Base-by-base conservation (phyloP, 2,113 vertebrate genomes). In the Gymnarchus niloticus region DNA sequence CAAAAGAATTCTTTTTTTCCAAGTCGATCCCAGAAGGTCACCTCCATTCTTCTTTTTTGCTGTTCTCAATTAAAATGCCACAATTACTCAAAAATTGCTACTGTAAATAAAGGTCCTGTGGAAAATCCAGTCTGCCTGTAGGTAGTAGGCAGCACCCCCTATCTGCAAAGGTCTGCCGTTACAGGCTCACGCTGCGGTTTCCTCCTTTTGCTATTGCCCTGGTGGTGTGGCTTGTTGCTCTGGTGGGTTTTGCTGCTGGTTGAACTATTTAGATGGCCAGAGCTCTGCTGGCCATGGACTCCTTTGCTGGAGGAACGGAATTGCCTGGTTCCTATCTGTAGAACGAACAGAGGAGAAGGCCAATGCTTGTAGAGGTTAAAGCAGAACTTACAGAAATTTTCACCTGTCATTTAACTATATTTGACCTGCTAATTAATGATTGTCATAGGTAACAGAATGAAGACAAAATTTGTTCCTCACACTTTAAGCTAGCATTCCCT, bases 81-180 rank as follows among this genome's bases (percentile, higher is more conserved):
- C 87, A 88, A 89, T 91, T 89, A 86, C 86, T 87, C 84, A 81
- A 86, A 85, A 84, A 57, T 83, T 85, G 84, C 89, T 87, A 90
- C 90, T 90, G 87, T 28, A 52, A 89, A 89, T 90, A 87, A 87
- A 81, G 87, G 88, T 88, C 88, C 88, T 89, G 91, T 88, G 91
- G 89, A 89, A 91, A 90, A 91, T 76, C 73, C 76, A 81, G 87
- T 88, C 88, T 86, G 87, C 86, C 88, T 56, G 33, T 37, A 87
- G 83, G 33, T 37, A 84, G 89, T 83, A 89, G 91, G 90, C 87
- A 83, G 87, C 86, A 77, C 88, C 81, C 90, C 91, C 96, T 99
- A 99, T 97, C 98, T 98, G 94, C 95, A 99, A 56, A 98, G 95
- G 91, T 99, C 97, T 80, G 97, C 95, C 78, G 97, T 95, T 89